phyloP scores from a whole-genome alignment of 2,888 invertebrate species.

The Troilus luridus region DNA sequence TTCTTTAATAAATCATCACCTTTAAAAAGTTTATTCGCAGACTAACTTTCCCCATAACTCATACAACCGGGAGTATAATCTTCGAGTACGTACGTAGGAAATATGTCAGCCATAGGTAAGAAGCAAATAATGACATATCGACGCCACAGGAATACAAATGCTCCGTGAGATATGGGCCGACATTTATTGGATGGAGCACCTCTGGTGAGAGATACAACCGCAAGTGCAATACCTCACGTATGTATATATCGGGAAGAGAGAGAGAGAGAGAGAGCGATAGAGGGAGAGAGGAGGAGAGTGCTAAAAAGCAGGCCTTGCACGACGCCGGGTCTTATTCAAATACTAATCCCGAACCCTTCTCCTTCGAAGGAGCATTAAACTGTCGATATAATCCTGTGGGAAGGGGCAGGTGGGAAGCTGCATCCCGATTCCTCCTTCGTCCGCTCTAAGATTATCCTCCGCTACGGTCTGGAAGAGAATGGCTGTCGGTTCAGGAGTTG shows the following conservation, averaged over 20 bases:
- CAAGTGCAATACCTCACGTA: slow-evolving; percentile 35
- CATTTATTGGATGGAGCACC: neutral
- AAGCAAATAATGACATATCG: slow-evolving; percentile 28
- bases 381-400: slow-evolving; percentile 63
- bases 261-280: neutral
- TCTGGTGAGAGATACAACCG: too few species aligned
- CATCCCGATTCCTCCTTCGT: slow-evolving; percentile 8
- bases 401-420: slow-evolving; percentile 40
- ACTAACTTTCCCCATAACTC: neutral
- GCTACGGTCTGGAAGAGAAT: neutral
- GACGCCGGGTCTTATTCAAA: slow-evolving; percentile 57
- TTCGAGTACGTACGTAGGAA: neutral
- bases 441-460: slow-evolving; percentile 41
- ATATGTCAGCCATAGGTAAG: neutral
- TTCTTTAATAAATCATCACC: neutral
- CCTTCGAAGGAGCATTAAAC: slow-evolving; percentile 60
- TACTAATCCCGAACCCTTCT: slow-evolving; percentile 54
- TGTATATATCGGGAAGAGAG: neutral
- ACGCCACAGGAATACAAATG: neutral
- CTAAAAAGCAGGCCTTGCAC: slow-evolving; percentile 23
- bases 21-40: neutral
- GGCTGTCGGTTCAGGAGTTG: neutral
- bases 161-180: neutral
- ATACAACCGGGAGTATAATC: neutral
- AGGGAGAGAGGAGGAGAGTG: neutral